Conservation (phyloP, 2,888 invertebrate genomes). For the Cheilosia scutellata region DNA sequence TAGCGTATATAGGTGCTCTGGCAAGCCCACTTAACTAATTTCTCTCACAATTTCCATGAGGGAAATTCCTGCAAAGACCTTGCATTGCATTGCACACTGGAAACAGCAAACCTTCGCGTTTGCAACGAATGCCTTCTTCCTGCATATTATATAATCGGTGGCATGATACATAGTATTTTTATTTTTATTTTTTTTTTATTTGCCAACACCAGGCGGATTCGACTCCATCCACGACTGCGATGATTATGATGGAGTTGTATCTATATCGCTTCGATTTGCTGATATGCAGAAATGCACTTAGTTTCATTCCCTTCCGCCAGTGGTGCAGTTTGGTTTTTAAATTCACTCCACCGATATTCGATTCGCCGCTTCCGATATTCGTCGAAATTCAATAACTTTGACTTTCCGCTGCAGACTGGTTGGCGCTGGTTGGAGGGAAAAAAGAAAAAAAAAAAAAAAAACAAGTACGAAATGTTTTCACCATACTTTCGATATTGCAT, state of each 20-base stretch:
- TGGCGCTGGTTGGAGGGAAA: background rate
- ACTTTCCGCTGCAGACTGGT: constrained; percentile 63
- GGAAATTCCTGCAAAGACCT: constrained; percentile 32
- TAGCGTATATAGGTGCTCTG: background rate
- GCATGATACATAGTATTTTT: constrained; percentile 1
- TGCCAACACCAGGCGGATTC: background rate
- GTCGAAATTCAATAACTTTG: constrained; percentile 71
- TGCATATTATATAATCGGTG: constrained; percentile 43
- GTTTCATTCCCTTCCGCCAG: constrained; percentile 32
- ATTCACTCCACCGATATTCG: constrained; percentile 59
- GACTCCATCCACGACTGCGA: constrained; percentile 10
- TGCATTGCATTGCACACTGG: background rate
- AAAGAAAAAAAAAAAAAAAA: background rate
- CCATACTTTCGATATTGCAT: constrained; percentile 62
- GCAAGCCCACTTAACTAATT: constrained; percentile 40
- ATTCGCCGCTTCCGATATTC: constrained; percentile 67
- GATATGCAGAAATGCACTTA: constrained; percentile 52
- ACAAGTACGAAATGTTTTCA: constrained; percentile 54
- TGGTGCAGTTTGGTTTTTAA: constrained; percentile 23
- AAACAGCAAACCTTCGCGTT: constrained; percentile 6
- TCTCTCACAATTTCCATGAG: constrained; percentile 22
- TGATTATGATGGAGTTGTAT: constrained; percentile 33
- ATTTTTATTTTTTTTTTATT: background rate
- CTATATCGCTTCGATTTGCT: constrained; percentile 6
- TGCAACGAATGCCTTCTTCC: constrained; percentile 51